Base-by-base conservation (phyloP, 2,888 invertebrate genomes). In the Xestia ashworthii region DNA sequence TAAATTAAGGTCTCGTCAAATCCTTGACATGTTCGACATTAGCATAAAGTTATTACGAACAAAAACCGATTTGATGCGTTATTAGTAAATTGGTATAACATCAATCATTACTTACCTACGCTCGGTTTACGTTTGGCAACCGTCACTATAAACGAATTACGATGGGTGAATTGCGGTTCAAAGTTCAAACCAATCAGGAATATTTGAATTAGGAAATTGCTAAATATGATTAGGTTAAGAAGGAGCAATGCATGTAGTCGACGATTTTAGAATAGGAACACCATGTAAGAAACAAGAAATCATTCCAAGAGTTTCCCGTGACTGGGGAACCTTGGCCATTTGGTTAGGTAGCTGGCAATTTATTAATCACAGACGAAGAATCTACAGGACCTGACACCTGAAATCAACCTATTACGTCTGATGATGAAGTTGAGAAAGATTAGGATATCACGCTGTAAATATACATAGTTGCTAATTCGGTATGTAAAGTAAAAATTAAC, bases 1-100 rank as follows among this genome's bases (percentile, higher is more conserved):
- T 74, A 80, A 80, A 89, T 90, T 89, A 78, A 82, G 87, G 83
- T 92, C 91, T 92, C 90, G 90, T 90, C 88, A 88, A 89, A 84
- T 87, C 88, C 88, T 87, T 90, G 88, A 82, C 85, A 84, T 78
- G 71, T 72, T 83, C 73, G 74, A 76, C 67, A 86, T 81, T 76
- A 77, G 71, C 83, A 87, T 83, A 87, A 87, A 90, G 83, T 89
- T 85, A 90, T 91, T 88, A 89, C 78, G 72, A 72, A 86, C 89
- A 88, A 89, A 90, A 90, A 89, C 88, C 81, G 83, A 85, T 89
- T 74, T 64, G 76, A 87, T 76, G 67, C 67, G 67, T 89, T 85
- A 80, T 78, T 88, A 75, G 81, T 86, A 69, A 88, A 86, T 88
- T 83, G 83, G 87, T 75, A 76, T 78, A 84, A 71, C 81, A 85